Percentiles rank a stretch among this genome's conserved stretches.
Evolutionary conservation across 2,888 invertebrate species (phyloP).

Genomic region (Hydrotaea diabolus): DNA sequence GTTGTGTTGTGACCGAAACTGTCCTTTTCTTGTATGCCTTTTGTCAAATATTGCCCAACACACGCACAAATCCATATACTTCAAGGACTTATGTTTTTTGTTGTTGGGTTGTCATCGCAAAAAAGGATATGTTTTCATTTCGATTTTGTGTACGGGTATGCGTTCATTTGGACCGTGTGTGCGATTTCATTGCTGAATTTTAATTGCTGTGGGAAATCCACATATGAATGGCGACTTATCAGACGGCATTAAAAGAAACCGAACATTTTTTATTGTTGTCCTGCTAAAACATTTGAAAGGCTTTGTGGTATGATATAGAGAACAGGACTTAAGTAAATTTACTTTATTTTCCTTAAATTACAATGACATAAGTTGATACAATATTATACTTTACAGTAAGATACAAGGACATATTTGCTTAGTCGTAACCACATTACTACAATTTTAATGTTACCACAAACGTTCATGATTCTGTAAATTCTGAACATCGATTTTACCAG

Average conservation of each 20-base stretch:
- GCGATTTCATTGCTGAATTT: constrained; percentile 73
- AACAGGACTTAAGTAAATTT: background rate
- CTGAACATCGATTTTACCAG: too few relatives aligned
- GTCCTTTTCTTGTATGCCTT: constrained; percentile 56
- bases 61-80: background rate
- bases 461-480: too few relatives aligned
- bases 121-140: constrained; percentile 44
- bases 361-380: background rate
- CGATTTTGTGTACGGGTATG: constrained; percentile 20
- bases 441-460: too few relatives aligned
- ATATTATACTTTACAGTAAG: too few relatives aligned
- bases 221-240: constrained; percentile 76
- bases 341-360: background rate
- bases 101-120: constrained; percentile 25
- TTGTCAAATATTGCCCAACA: constrained; percentile 51
- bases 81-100: constrained; percentile 29
- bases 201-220: constrained; percentile 81
- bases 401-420: too few relatives aligned
- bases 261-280: constrained; percentile 27
- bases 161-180: constrained; percentile 15
- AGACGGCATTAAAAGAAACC: constrained; percentile 67
- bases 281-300: background rate
- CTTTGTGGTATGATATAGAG: background rate
- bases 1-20: constrained; percentile 44
- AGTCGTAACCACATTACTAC: too few relatives aligned